These are phyloP conservation scores for Notiomystis cincta DNA, from an alignment of 2,113 vertebrate species.

Conservation along the genomic window DNA sequence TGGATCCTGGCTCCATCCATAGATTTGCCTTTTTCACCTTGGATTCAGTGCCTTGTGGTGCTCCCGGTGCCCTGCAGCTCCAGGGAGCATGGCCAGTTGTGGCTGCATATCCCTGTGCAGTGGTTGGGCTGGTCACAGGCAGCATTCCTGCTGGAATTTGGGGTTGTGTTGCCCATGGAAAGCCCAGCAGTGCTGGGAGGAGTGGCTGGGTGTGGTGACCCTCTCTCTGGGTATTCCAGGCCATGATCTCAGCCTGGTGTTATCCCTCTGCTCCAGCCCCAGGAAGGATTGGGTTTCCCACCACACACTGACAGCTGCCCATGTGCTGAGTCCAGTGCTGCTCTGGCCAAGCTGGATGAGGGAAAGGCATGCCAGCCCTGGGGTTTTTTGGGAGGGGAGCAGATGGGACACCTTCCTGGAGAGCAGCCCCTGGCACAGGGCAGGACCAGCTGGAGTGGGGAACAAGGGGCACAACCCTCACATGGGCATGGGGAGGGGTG, in stretches of 20 bases:
- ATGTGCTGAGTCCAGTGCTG: rapidly evolving
- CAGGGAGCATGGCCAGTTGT: rapidly evolving
- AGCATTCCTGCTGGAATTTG: not conserved
- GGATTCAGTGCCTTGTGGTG: not conserved
- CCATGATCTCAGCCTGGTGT: not conserved
- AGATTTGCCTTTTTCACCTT: not conserved
- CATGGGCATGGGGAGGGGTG: not conserved
- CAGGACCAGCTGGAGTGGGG: not conserved
- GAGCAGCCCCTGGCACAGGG: not conserved
- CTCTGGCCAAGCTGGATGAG: rapidly evolving
- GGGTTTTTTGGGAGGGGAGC: not conserved
- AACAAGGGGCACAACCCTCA: rapidly evolving
- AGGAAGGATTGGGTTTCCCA: not conserved
- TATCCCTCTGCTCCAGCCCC: rapidly evolving
- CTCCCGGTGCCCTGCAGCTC: not conserved
- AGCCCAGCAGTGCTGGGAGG: rapidly evolving
- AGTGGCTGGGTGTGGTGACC: not conserved
- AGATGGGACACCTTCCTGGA: not conserved
- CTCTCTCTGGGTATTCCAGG: not conserved
- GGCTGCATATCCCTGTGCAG: rapidly evolving
- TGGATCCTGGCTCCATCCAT: not conserved
- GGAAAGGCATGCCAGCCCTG: not conserved
- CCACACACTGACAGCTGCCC: not conserved
- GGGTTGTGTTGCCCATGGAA: not conserved
- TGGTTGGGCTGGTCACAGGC: rapidly evolving